Conservation (phyloP, 2,888 invertebrate genomes). For the Bombylius major region DNA sequence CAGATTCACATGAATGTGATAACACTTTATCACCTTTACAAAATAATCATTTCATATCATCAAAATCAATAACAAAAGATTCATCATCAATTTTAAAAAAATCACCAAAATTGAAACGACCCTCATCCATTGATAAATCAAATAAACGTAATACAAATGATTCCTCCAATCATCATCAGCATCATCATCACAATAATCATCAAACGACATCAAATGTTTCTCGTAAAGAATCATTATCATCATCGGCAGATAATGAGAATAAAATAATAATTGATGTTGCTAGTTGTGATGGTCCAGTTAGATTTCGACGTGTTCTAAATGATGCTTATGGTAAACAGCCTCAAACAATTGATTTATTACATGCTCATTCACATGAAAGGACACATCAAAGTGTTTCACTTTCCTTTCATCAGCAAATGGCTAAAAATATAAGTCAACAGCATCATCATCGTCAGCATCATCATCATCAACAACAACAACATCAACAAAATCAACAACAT, state of each 20-base stretch:
- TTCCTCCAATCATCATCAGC: slow-evolving; percentile 3
- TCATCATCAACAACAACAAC: slow-evolving; percentile 2
- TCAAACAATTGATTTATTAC: slow-evolving; percentile 26
- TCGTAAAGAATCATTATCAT: neutral
- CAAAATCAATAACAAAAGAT: neutral
- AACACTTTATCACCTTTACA: neutral
- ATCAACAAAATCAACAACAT: neutral
- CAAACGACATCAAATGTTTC: neutral
- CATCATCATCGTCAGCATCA: slow-evolving; percentile 16
- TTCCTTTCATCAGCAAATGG: slow-evolving; percentile 38
- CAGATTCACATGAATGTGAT: neutral
- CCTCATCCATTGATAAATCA: slow-evolving; percentile 4
- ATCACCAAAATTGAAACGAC: slow-evolving; percentile 5
- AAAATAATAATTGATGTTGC: slow-evolving; percentile 74
- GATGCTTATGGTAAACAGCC: slow-evolving; percentile 54
- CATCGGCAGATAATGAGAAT: slow-evolving; percentile 13
- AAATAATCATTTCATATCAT: neutral
- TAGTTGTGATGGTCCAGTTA: slow-evolving; percentile 81
- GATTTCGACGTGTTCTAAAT: slow-evolving; percentile 74
- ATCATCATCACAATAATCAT: neutral
- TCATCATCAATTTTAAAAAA: neutral
- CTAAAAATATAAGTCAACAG: slow-evolving; percentile 31
- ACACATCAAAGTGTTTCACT: slow-evolving; percentile 32
- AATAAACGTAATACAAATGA: slow-evolving; percentile 6
- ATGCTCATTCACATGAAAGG: slow-evolving; percentile 25